Percentiles rank a stretch among this genome's conserved stretches.
Evolutionary conservation across 2,113 vertebrate genomes (phyloP).

Genomic region (Campylomormyrus numenius): DNA sequence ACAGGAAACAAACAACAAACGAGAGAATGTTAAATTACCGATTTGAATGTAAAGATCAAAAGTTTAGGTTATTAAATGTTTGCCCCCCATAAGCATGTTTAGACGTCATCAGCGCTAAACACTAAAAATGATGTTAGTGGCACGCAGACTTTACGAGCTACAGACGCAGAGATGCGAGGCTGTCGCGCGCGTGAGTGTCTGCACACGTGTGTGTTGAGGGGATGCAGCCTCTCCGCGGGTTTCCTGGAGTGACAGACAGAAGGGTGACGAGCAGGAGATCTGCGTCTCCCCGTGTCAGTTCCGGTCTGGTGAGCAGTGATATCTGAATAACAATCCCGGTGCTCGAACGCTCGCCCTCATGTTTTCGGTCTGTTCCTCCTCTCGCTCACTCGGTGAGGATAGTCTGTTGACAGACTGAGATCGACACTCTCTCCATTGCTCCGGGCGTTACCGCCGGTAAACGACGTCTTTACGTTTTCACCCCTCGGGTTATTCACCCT

Average conservation of each 20-base stretch:
- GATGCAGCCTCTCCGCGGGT: neutral
- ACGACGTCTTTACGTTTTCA: neutral
- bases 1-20: neutral
- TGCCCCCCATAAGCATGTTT: neutral
- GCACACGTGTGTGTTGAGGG: neutral
- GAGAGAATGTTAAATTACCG: neutral
- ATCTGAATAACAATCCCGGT: conserved; percentile 68
- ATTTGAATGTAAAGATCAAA: neutral
- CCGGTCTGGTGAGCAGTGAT: conserved; percentile 64
- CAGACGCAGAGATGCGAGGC: neutral
- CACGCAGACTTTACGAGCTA: neutral
- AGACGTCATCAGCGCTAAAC: neutral
- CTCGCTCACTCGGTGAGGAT: conserved; percentile 18
- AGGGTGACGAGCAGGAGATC: conserved; percentile 65
- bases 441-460: neutral
- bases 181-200: neutral
- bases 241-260: conserved; percentile 58
- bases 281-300: conserved; percentile 68
- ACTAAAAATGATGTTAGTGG: neutral
- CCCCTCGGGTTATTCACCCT: neutral
- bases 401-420: conserved; percentile 9
- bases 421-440: conserved; percentile 1
- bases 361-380: conserved; percentile 32
- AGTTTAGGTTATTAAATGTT: neutral
- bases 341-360: conserved; percentile 33